Evolutionary conservation across 2,113 vertebrate genomes (phyloP).

Genomic region (Nematolebias whitei): DNA sequence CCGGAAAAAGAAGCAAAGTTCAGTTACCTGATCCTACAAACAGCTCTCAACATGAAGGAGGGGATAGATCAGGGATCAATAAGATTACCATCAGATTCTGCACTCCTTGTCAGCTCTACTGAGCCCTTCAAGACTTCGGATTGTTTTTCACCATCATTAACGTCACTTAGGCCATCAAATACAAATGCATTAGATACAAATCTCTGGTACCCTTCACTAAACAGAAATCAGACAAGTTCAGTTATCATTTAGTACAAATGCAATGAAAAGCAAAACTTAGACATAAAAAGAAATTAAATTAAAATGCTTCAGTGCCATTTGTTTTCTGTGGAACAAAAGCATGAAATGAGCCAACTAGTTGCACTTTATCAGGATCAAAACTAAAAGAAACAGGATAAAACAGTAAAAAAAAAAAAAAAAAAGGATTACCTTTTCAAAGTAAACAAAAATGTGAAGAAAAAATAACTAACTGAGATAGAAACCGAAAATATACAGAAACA

Average conservation of each 20-base stretch:
- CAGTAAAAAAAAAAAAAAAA: no score
- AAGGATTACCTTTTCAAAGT: no score
- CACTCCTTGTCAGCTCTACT: not conserved
- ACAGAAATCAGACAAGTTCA: not conserved
- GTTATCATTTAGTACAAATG: not conserved
- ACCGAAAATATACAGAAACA: no score
- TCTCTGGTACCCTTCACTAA: not conserved
- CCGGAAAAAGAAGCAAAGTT: conserved; percentile 31
- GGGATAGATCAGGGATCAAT: conserved; percentile 21
- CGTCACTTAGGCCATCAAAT: not conserved
- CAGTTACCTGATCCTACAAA: conserved; percentile 17
- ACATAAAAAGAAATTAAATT: no score
- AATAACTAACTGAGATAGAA: no score
- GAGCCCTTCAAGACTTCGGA: not conserved
- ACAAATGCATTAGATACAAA: not conserved
- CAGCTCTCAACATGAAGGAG: conserved; percentile 15
- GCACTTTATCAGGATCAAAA: no score
- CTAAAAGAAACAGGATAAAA: no score
- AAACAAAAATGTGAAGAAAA: no score
- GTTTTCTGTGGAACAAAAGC: no score
- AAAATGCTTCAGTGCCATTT: no score
- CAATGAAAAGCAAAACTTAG: not conserved
- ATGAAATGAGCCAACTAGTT: no score
- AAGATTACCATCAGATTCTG: conserved; percentile 1
- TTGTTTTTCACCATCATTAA: conserved; percentile 1